Evolutionary conservation across 2,888 invertebrate species (phyloP), one percentile per base, ranked within the genome.

Genomic region (Psylliodes chrysocephalus): DNA sequence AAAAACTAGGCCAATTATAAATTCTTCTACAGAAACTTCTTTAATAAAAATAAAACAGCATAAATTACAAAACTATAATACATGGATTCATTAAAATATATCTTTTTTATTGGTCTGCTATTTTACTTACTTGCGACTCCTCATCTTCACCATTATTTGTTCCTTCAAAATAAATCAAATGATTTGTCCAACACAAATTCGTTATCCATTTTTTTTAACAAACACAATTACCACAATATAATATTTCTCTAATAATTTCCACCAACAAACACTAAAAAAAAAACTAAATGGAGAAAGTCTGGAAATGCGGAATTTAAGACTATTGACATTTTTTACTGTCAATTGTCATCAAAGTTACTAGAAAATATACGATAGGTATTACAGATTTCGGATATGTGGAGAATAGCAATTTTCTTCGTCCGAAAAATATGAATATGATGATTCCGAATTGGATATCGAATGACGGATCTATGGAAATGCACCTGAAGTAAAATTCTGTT

Each of bases 1-100:
- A n/a, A n/a, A n/a, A n/a, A n/a, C n/a, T n/a, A n/a, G n/a, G 18
- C 18, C 25, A 25, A 28, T 47, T 10, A 47, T 22, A 18, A 47
- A 25, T 47, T 47, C 12, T 47, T 47, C 47, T 6, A 47, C 47
- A 44, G n/a, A 33, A 33, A 33, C 33, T 33, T 33, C 33, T 7
- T 33, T 8, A 30, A 10, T 33, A 33, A 33, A 33, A 33, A n/a
- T 33, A 38, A 38, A 38, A 14, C 38, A 38, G 38, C 15, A 38
- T 38, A 14, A 38, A 38, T 14, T 38, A 14, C 12, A 8, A 15
- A n/a, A 38, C 10, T 14, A 38, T 38, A 5, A 14, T 38, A 38
- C 4, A 38, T 38, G 38, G 14, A 38, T 38, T 15, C 14, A 38
- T 38, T 4, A 38, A 14, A 38, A 14, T 14, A 38, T 4, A 15